phyloP scores from a whole-genome alignment of 2,113 vertebrate species.

The Ptyas mucosa region DNA sequence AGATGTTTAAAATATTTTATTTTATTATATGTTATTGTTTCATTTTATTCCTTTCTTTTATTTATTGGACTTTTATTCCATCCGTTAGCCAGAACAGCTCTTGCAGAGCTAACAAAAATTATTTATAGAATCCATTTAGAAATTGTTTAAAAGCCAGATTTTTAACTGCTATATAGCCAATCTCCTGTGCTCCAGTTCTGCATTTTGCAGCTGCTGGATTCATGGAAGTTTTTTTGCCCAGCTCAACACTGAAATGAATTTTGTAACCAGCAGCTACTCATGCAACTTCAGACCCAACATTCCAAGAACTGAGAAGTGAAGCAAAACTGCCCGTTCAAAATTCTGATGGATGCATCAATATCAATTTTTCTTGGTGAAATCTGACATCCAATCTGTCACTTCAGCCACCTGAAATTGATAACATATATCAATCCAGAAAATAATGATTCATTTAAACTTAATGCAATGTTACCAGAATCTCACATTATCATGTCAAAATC shows the following conservation, averaged over 20 bases:
- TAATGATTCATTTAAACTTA: background rate
- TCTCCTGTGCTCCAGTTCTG: background rate
- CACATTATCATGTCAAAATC: background rate
- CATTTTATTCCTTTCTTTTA: background rate
- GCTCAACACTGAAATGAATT: constrained; percentile 3
- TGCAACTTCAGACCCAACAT: background rate
- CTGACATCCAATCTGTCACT: background rate
- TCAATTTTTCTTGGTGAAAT: background rate
- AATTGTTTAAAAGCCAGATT: background rate
- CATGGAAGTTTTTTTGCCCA: background rate
- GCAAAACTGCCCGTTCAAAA: background rate
- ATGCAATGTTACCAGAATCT: background rate
- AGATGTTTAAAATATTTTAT: background rate
- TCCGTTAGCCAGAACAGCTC: background rate
- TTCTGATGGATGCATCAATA: background rate
- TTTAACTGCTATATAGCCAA: background rate
- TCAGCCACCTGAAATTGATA: background rate
- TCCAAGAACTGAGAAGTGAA: background rate
- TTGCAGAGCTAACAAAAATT: background rate
- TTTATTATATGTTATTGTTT: background rate
- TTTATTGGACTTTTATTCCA: background rate
- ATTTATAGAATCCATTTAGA: background rate
- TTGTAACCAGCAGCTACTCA: background rate
- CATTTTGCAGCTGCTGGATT: background rate
- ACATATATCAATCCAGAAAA: background rate